These are phyloP conservation scores for Aleiodes testaceus DNA, from an alignment of 2,888 invertebrate species.

Conservation along the genomic window DNA sequence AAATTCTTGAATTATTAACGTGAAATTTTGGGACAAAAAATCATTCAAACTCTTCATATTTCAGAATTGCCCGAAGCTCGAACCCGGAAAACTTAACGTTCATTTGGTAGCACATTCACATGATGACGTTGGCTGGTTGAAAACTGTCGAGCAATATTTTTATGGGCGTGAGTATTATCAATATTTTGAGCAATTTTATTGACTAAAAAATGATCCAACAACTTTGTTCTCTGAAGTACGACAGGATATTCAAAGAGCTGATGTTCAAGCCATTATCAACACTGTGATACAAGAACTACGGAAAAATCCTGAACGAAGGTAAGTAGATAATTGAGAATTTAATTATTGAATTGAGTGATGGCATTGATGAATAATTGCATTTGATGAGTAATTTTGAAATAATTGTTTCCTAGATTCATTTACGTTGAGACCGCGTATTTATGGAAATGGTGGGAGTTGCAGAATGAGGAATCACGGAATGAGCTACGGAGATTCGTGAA, in stretches of 20 bases:
- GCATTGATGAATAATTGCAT: not conserved
- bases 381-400: not conserved
- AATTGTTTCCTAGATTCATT: slow-evolving; percentile 79
- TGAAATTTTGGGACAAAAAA: too few relatives aligned
- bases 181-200: not conserved
- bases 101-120: slow-evolving; percentile 88
- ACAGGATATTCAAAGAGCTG: slow-evolving; percentile 82
- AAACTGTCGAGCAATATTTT: slow-evolving; percentile 95
- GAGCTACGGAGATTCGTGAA: slow-evolving; percentile 78
- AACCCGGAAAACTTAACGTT: slow-evolving; percentile 76
- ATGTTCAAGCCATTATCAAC: slow-evolving; percentile 93
- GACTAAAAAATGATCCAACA: not conserved
- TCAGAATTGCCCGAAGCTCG: slow-evolving; percentile 71
- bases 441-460: slow-evolving; percentile 85
- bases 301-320: slow-evolving; percentile 82
- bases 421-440: slow-evolving; percentile 92
- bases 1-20: too few relatives aligned
- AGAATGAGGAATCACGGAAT: slow-evolving; percentile 76
- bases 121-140: slow-evolving; percentile 96
- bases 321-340: not conserved
- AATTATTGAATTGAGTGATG: not conserved
- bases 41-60: slow-evolving; percentile 24
- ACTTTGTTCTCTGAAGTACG: slow-evolving; percentile 65
- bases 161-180: slow-evolving; percentile 80
- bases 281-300: slow-evolving; percentile 85